A percentile compares a stretch with the other conserved stretches of the same genome.
Conservation (phyloP, 2,888 invertebrate genomes). For the Rhamphomyia laevipes region DNA sequence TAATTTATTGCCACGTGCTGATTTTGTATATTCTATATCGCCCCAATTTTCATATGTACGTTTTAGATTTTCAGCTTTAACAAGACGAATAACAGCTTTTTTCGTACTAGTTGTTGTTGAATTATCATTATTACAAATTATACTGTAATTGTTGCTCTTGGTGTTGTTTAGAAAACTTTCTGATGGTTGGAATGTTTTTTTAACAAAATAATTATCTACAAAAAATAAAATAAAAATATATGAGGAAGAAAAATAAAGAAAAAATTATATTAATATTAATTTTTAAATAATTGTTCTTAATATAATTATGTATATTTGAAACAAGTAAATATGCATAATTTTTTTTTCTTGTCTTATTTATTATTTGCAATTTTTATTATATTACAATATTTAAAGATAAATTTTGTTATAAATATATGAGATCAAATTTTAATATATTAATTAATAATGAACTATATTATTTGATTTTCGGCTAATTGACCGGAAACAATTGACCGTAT, state of each 20-base stretch:
- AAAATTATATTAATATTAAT: neutral
- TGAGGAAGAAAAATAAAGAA: slow-evolving; percentile 2
- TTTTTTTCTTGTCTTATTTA: too few species aligned
- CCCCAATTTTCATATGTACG: slow-evolving; percentile 27
- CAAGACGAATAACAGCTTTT: neutral
- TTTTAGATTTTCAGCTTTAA: slow-evolving; percentile 9
- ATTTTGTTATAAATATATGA: too few species aligned
- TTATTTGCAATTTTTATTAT: too few species aligned
- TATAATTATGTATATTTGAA: too few species aligned
- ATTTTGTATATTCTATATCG: slow-evolving; percentile 26
- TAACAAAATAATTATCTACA: slow-evolving; percentile 4
- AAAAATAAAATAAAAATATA: too few species aligned
- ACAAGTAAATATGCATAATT: too few species aligned
- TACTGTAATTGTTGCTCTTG: slow-evolving; percentile 5
- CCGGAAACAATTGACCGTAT: too few species aligned
- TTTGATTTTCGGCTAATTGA: too few species aligned
- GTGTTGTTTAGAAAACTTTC: slow-evolving; percentile 12
- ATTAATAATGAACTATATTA: too few species aligned
- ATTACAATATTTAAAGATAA: too few species aligned
- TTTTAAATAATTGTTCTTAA: too few species aligned
- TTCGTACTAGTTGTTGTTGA: neutral
- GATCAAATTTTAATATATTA: too few species aligned
- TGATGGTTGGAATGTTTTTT: slow-evolving; percentile 1
- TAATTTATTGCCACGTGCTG: slow-evolving; percentile 32
- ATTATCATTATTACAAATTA: neutral